A percentile compares a stretch with the other conserved stretches of the same genome.
Conservation (phyloP, 2,113 vertebrate genomes). For the Zootoca vivipara region DNA sequence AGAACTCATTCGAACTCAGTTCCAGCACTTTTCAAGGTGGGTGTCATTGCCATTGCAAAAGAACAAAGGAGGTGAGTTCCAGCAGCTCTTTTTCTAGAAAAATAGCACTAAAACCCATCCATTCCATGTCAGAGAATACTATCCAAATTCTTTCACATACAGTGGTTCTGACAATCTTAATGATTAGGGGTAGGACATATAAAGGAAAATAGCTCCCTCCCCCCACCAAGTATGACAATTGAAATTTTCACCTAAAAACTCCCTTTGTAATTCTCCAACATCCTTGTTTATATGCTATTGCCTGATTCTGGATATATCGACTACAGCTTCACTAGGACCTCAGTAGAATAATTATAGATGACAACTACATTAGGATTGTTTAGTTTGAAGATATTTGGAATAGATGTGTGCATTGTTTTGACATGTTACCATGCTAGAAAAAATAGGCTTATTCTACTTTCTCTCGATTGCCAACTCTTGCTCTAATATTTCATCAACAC, state of each 20-base stretch:
- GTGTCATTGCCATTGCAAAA: too few relatives aligned
- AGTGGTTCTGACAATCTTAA: neutral
- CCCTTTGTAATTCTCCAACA: neutral
- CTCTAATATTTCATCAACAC: conserved; percentile 53
- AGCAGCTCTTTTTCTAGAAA: too few relatives aligned
- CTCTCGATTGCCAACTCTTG: conserved; percentile 3
- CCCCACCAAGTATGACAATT: neutral
- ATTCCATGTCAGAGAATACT: neutral
- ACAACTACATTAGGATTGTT: conserved; percentile 25
- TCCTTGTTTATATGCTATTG: neutral
- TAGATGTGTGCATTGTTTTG: conserved; percentile 35
- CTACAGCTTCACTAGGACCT: neutral
- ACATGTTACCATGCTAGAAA: conserved; percentile 28
- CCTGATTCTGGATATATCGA: neutral
- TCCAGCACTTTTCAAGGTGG: too few relatives aligned
- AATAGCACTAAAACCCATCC: neutral
- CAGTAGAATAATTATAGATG: conserved; percentile 7
- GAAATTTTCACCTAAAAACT: neutral
- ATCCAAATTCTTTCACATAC: neutral
- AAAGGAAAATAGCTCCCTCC: neutral
- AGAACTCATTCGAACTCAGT: too few relatives aligned
- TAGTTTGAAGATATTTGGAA: conserved; percentile 42
- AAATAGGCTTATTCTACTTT: neutral
- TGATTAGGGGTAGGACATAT: neutral
- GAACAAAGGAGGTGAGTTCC: too few relatives aligned